Conservation (phyloP, 2,113 vertebrate genomes). For the Thunnus maccoyii region DNA sequence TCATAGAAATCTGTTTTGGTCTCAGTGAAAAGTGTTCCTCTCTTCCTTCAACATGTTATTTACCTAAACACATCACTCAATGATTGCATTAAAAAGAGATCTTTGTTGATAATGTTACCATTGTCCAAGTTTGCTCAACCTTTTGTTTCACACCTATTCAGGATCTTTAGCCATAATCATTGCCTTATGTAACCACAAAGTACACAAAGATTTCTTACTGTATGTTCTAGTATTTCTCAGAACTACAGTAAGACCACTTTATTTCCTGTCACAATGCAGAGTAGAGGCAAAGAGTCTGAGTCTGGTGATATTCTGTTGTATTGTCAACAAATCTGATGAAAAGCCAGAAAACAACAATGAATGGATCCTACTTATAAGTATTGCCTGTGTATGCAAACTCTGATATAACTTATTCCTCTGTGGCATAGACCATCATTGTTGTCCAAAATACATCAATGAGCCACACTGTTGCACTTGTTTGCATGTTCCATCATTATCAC, state of each 20-base stretch:
- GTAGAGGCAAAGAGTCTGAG: not conserved
- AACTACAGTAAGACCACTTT: not conserved
- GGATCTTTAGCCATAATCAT: not conserved
- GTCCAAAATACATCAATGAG: not conserved
- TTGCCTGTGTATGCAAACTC: not conserved
- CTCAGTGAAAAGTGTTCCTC: not conserved
- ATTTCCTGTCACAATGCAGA: not conserved
- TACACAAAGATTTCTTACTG: not conserved
- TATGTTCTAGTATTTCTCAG: not conserved
- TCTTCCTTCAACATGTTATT: not conserved
- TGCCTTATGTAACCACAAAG: not conserved
- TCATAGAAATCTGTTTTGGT: not conserved
- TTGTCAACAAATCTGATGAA: not conserved
- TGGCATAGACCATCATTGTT: not conserved
- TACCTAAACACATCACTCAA: not conserved
- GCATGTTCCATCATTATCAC: no score
- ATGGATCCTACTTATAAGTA: fast-evolving
- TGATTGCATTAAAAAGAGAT: not conserved
- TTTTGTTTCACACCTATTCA: slow-evolving; percentile 16
- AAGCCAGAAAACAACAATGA: not conserved
- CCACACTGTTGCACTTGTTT: not conserved
- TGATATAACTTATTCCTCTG: not conserved
- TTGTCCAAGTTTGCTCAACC: not conserved
- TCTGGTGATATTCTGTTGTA: no score
- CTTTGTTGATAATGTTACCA: not conserved